Evolutionary conservation across 1,140 invertebrate species (phyloP).

Genomic region (Habropoda laboriosa): DNA sequence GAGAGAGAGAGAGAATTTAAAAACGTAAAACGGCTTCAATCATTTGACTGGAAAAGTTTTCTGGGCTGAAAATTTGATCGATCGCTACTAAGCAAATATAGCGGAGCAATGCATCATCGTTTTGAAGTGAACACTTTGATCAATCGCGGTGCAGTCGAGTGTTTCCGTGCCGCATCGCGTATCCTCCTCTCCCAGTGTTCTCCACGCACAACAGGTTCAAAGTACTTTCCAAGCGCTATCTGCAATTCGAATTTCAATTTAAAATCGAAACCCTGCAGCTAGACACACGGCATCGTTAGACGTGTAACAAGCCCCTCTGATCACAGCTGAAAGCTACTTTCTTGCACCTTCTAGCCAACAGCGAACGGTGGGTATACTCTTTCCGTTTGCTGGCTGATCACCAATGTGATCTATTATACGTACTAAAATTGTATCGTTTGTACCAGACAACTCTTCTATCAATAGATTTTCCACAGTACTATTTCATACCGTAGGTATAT

Average conservation of each 20-base stretch:
- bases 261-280: conserved; percentile 55
- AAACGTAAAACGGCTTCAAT: neutral
- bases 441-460: no score
- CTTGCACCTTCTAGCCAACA: conserved; percentile 38
- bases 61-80: conserved; percentile 39
- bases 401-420: no score
- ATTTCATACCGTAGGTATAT: no score
- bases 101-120: conserved; percentile 38
- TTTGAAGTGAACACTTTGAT: conserved; percentile 60
- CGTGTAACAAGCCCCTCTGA: conserved; percentile 25
- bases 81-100: conserved; percentile 60
- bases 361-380: no score
- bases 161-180: conserved; percentile 34
- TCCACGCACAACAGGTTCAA: conserved; percentile 52
- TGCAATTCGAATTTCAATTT: conserved; percentile 68
- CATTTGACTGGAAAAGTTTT: conserved; percentile 6
- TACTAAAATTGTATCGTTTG: no score
- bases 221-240: conserved; percentile 60
- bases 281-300: conserved; percentile 41
- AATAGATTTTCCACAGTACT: no score
- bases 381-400: no score
- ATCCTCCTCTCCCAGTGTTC: conserved; percentile 4
- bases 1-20: neutral
- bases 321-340: conserved; percentile 14
- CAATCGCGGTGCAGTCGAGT: conserved; percentile 53